Evolutionary conservation across 2,888 invertebrate species (phyloP), one percentile per base, ranked within the genome.

Genomic region (Byasa hedistus): DNA sequence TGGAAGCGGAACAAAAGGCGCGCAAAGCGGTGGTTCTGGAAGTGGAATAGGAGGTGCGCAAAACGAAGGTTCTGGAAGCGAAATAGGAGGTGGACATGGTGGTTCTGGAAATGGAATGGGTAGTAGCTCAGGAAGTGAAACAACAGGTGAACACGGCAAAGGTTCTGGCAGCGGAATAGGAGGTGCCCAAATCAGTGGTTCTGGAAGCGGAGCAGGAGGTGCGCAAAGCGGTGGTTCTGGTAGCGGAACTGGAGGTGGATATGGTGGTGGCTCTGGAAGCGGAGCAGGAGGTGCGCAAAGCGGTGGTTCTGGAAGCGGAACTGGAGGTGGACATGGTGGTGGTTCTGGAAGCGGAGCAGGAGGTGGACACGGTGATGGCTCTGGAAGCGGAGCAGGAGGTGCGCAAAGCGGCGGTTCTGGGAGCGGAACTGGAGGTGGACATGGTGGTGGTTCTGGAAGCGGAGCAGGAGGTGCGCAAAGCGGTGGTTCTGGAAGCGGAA

Each of bases 21-120:
- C 76, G n/a, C 5, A 12, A 8, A 27, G 48, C 5, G 8, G 2
- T 21, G 21, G 21, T 21, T 32, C 19, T 19, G 44, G 44, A 10
- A 19, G 44, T 3, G 44, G 12, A 48, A 10, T 2, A 48, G 7
- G 3, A 48, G 21, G 8, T 22, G 21, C 21, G 3, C 27, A 27
- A 27, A 8, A 8, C 8, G 21, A 10, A 4, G 52, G 52, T 21
- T 5, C 21, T 48, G 75, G 73, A 27, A 27, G 27, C 8, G 77
- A 78, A 0, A 76, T 77, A 3, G 75, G 78, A 5, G 73, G 72
- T 19, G 75, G 78, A 27, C 80, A 78, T 68, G 82, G 85, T 22
- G 69, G 79, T 3, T 70, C 69, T 22, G 51, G 51, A 51, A 48
- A 54, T 19, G 68, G 70, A 22, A 55, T 57, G 24, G 69, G 65